Conservation (phyloP, 2,888 invertebrate genomes). For the Dryomyza anilis region DNA sequence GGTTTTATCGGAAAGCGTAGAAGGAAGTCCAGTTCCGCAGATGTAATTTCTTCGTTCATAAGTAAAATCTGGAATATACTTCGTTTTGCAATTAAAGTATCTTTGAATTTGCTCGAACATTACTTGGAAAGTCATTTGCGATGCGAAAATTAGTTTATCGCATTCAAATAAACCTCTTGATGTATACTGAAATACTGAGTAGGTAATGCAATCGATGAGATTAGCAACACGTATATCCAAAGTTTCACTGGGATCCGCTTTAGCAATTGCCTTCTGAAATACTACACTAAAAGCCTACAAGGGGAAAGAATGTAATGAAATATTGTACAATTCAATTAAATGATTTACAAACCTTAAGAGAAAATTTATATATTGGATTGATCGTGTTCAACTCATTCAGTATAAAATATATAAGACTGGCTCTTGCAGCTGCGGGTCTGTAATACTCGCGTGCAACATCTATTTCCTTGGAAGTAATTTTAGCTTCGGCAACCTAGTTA, state of each 20-base stretch:
- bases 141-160: constrained; percentile 94
- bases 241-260: constrained; percentile 81
- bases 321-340: constrained; percentile 48
- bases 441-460: constrained; percentile 90
- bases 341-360: constrained; percentile 73
- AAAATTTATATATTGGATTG: constrained; percentile 97
- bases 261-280: constrained; percentile 93
- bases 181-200: constrained; percentile 93
- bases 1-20: constrained; percentile 90
- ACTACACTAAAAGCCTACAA: constrained; percentile 92
- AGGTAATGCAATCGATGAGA: constrained; percentile 92
- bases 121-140: constrained; percentile 95
- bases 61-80: constrained; percentile 74
- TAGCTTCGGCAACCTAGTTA: constrained; percentile 86
- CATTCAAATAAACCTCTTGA: constrained; percentile 93
- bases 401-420: constrained; percentile 93
- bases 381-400: constrained; percentile 94
- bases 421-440: constrained; percentile 80
- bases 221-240: constrained; percentile 81
- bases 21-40: constrained; percentile 88
- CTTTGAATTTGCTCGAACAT: constrained; percentile 6
- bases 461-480: constrained; percentile 88
- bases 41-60: constrained; percentile 83
- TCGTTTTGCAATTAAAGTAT: neutral
- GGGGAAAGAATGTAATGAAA: too few species aligned